phyloP scores from a whole-genome alignment of 2,797 vertebrate genomes.

The Rhabdomys pumilio region DNA sequence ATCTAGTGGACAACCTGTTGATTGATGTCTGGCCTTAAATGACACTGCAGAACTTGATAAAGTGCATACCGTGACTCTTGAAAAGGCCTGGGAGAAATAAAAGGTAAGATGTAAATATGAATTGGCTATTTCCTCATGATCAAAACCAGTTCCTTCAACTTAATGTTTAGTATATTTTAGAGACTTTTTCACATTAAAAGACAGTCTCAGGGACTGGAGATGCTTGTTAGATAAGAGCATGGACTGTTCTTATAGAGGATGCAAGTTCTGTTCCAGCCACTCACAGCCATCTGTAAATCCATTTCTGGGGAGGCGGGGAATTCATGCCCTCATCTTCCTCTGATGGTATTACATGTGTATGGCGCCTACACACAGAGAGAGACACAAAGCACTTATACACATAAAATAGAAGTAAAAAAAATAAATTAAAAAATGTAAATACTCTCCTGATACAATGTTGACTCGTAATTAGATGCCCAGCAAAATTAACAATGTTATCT shows the following conservation, averaged over 20 bases:
- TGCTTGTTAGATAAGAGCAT: not conserved
- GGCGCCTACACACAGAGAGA: not conserved
- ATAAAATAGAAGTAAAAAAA: not conserved
- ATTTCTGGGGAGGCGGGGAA: no score
- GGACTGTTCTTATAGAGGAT: not conserved
- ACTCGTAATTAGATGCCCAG: not conserved
- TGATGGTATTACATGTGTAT: not conserved
- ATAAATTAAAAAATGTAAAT: not conserved
- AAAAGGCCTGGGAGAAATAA: not conserved
- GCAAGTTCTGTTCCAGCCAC: not conserved
- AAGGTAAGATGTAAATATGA: slow-evolving; percentile 25
- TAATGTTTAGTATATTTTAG: not conserved
- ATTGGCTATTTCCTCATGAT: not conserved
- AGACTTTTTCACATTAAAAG: slow-evolving; percentile 18
- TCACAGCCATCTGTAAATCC: not conserved
- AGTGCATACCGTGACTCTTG: not conserved
- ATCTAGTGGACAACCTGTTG: slow-evolving; percentile 86
- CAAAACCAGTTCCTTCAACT: slow-evolving; percentile 13
- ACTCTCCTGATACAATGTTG: not conserved
- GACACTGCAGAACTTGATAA: not conserved
- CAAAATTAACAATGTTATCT: slow-evolving; percentile 8
- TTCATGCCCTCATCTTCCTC: not conserved
- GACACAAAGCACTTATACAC: not conserved
- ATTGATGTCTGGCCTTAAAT: not conserved
- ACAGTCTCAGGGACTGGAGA: not conserved